Evolutionary conservation across 2,113 vertebrate species (phyloP).

Genomic region (Hystrix brachyura): DNA sequence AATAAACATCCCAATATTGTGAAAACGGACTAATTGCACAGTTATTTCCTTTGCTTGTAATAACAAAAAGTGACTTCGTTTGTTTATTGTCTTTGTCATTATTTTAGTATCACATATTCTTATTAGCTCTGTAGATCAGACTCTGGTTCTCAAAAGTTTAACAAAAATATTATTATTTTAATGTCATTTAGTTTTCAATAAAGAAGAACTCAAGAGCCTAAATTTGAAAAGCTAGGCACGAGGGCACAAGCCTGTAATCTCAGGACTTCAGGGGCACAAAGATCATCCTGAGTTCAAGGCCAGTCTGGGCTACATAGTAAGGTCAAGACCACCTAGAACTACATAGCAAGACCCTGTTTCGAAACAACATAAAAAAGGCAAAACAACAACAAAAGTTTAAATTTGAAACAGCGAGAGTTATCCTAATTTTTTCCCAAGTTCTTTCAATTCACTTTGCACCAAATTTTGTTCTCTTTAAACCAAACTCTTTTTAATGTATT

Average conservation of each 20-base stretch:
- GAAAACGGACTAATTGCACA: background rate
- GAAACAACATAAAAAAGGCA: background rate
- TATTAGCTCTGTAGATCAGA: background rate
- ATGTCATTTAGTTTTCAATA: background rate
- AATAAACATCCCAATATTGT: background rate
- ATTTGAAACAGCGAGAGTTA: background rate
- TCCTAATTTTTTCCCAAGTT: background rate
- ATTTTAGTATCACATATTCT: background rate
- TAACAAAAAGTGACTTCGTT: background rate
- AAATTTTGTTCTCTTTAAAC: constrained; percentile 24
- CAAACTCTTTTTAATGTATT: background rate
- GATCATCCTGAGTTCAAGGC: background rate
- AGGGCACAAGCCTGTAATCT: background rate
- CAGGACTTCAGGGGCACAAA: background rate
- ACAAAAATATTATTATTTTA: constrained; percentile 13
- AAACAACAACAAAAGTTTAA: background rate
- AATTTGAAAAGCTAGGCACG: background rate
- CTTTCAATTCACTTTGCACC: constrained; percentile 23
- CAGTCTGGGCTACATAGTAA: background rate
- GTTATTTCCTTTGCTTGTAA: background rate
- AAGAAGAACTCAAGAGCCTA: background rate
- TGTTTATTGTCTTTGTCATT: background rate
- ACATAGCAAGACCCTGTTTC: background rate
- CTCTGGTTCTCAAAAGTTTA: background rate
- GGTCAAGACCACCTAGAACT: background rate